A percentile compares a stretch with the other conserved stretches of the same genome.
phyloP scores from a whole-genome alignment of 2,888 invertebrate species.

The Onthophagus sagittarius region DNA sequence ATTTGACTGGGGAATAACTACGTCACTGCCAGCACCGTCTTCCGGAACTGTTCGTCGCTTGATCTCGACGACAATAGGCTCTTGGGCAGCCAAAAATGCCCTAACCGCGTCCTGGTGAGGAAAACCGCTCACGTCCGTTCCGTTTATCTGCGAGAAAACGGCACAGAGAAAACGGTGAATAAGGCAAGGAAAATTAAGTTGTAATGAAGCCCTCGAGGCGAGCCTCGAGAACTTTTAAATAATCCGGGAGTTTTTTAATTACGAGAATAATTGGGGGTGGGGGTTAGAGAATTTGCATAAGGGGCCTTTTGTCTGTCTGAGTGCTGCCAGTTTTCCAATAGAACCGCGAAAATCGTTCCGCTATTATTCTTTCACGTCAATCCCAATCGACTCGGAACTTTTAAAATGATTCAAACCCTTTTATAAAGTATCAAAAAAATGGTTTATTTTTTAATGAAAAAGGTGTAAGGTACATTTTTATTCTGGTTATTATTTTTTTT shows the following conservation, averaged over 20 bases:
- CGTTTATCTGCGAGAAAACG: slow-evolving; percentile 52
- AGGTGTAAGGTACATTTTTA: neutral
- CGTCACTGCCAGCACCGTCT: slow-evolving; percentile 22
- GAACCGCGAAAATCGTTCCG: neutral
- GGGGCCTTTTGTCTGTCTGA: neutral
- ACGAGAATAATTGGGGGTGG: slow-evolving; percentile 7
- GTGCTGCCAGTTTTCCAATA: neutral
- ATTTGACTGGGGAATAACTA: slow-evolving; percentile 28
- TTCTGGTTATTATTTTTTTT: neutral
- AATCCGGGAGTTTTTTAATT: slow-evolving; percentile 7
- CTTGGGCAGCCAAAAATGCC: slow-evolving; percentile 57
- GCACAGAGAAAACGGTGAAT: neutral
- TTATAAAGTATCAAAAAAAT: neutral
- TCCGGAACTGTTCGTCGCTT: slow-evolving; percentile 47
- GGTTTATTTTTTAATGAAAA: neutral
- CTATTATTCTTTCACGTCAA: neutral
- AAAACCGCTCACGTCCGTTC: slow-evolving; percentile 58
- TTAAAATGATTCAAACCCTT: neutral
- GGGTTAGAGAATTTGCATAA: neutral
- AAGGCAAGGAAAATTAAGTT: neutral
- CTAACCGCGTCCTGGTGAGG: slow-evolving; percentile 59
- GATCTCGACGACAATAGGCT: slow-evolving; percentile 59
- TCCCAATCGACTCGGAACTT: neutral
- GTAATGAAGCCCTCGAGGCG: neutral
- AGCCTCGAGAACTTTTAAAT: slow-evolving; percentile 1